phyloP scores from a whole-genome alignment of 2,888 invertebrate genomes.

The Empis livida region DNA sequence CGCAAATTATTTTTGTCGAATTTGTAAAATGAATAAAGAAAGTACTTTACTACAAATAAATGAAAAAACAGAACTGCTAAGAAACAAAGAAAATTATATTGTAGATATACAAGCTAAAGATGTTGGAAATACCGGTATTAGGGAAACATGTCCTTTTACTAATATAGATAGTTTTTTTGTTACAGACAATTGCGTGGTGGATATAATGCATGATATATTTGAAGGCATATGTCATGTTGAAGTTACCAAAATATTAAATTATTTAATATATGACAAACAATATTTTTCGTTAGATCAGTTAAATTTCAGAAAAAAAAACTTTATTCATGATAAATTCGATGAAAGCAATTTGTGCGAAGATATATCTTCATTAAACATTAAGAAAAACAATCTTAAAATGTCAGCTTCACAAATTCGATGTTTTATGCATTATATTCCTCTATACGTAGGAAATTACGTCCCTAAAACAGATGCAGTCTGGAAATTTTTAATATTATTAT shows the following conservation, averaged over 20 bases:
- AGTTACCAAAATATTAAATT: neutral
- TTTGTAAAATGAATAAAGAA: neutral
- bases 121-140: neutral
- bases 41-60: neutral
- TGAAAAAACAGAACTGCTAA: too few species aligned
- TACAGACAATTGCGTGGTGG: neutral
- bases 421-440: neutral
- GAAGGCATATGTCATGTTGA: constrained; percentile 1
- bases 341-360: neutral
- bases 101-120: neutral
- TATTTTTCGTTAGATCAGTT: neutral
- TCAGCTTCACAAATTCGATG: constrained; percentile 1
- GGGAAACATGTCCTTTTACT: neutral
- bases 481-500: neutral
- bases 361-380: neutral
- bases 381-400: constrained; percentile 1
- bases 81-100: neutral
- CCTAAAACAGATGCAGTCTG: neutral
- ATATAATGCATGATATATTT: constrained; percentile 2
- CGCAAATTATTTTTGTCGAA: neutral
- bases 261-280: neutral
- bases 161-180: neutral
- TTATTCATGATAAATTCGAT: neutral
- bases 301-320: neutral
- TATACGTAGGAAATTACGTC: neutral